Conservation (phyloP, 2,888 invertebrate genomes). For the Sarcophaga subvicina region DNA sequence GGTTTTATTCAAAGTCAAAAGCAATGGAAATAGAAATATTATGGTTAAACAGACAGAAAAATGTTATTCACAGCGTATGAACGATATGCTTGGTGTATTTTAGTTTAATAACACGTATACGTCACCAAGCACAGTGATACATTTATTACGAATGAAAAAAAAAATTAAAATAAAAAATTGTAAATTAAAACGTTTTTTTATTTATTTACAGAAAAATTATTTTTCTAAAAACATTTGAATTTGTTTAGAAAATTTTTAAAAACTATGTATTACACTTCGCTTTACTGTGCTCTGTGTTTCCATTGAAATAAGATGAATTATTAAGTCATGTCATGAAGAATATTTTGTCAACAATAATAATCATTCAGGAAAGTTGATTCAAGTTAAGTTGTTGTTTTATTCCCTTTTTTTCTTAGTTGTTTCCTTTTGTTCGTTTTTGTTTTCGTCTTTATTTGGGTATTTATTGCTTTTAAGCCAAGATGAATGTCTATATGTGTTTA, state of each 20-base stretch:
- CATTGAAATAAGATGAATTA: neutral
- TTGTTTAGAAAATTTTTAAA: too few relatives aligned
- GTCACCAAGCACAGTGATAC: neutral
- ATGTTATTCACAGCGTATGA: conserved; percentile 32
- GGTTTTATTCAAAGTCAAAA: conserved; percentile 6
- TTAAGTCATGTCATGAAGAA: neutral
- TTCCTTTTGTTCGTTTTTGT: neutral
- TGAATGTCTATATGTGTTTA: neutral
- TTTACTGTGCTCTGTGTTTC: neutral
- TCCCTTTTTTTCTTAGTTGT: too few relatives aligned
- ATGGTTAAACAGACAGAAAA: neutral
- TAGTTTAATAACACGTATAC: conserved; percentile 42
- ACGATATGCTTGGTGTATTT: conserved; percentile 23
- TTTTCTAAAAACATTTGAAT: too few relatives aligned
- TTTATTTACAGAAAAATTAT: too few relatives aligned
- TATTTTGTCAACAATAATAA: neutral
- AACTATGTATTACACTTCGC: too few relatives aligned
- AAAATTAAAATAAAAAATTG: neutral
- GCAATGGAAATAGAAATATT: conserved; percentile 1
- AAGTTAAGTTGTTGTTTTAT: neutral
- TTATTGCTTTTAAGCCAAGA: neutral
- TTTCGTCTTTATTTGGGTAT: neutral
- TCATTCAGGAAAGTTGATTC: neutral
- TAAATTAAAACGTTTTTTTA: neutral
- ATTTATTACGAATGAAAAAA: neutral